These are phyloP conservation scores for Strongylocentrotus purpuratus DNA, from an alignment of 35 echinoderm and acorn worm species.

Conservation along the genomic window DNA sequence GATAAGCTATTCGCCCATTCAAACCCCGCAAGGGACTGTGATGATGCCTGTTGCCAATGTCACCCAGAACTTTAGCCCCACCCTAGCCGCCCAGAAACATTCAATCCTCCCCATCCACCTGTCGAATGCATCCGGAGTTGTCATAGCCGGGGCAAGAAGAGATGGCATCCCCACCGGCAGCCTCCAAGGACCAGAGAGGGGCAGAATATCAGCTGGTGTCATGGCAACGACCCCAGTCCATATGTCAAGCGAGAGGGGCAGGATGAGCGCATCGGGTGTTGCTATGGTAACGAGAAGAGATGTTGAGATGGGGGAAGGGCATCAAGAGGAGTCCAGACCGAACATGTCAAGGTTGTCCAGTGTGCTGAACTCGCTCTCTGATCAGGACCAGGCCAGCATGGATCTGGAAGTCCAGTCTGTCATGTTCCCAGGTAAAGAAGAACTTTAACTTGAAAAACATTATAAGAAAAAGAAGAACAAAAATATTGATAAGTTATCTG, in stretches of 20 bases:
- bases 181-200: not conserved
- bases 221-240: conserved; percentile 8
- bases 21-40: not conserved
- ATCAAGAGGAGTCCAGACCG: conserved; percentile 40
- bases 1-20: not conserved
- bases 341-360: conserved; percentile 52
- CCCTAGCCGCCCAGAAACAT: not conserved
- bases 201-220: not conserved
- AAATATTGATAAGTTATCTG: too few species aligned
- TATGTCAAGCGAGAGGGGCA: not conserved
- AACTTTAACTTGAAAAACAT: too few species aligned
- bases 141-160: not conserved
- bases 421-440: conserved; percentile 76
- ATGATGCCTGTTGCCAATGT: not conserved
- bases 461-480: too few species aligned
- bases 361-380: conserved; percentile 69
- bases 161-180: not conserved
- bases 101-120: not conserved
- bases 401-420: conserved; percentile 86
- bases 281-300: conserved; percentile 23
- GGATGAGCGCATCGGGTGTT: not conserved
- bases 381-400: conserved; percentile 80
- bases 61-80: conserved; percentile 25
- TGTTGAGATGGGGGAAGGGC: not conserved
- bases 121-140: not conserved